Percentiles rank a stretch among this genome's conserved stretches.
Evolutionary conservation across 2,113 vertebrate genomes (phyloP).

Genomic region (Hippoglossus stenolepis): DNA sequence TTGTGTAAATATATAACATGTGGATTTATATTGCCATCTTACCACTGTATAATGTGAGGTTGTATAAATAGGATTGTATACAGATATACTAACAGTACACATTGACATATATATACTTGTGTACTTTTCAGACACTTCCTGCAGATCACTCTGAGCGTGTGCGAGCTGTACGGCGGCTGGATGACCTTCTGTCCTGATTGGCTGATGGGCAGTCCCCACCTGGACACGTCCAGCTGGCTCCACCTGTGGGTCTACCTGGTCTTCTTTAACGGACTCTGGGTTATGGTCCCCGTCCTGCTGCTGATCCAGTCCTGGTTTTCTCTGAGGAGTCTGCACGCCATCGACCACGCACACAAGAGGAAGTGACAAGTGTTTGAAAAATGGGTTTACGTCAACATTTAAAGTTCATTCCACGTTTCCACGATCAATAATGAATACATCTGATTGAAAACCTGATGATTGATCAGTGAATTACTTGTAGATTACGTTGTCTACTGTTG

Average conservation of each 20-base stretch:
- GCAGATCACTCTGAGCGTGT: slow-evolving; percentile 82
- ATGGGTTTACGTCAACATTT: too few relatives aligned
- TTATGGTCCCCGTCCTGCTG: slow-evolving; percentile 81
- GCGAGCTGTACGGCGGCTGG: slow-evolving; percentile 83
- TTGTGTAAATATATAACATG: too few relatives aligned
- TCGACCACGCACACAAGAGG: slow-evolving; percentile 52
- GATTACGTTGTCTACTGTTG: too few relatives aligned
- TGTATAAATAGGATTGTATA: too few relatives aligned
- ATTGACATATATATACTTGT: neutral
- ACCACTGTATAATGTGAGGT: too few relatives aligned
- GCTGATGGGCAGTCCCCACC: slow-evolving; percentile 81
- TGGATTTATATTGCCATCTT: too few relatives aligned
- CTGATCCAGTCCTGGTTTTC: slow-evolving; percentile 84
- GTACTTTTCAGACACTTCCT: slow-evolving; percentile 81
- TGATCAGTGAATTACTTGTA: too few relatives aligned
- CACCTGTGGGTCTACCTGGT: slow-evolving; percentile 86
- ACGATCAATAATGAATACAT: too few relatives aligned
- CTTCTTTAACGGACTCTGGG: slow-evolving; percentile 84
- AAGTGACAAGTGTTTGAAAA: neutral
- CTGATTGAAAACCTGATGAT: too few relatives aligned
- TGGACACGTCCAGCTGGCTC: slow-evolving; percentile 81
- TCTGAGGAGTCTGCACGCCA: slow-evolving; percentile 69
- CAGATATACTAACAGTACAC: too few relatives aligned
- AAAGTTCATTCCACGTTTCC: too few relatives aligned
- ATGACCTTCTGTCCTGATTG: slow-evolving; percentile 85